Evolutionary conservation across 2,888 invertebrate species (phyloP), one percentile per base, ranked within the genome.

Genomic region (Sipha maydis): DNA sequence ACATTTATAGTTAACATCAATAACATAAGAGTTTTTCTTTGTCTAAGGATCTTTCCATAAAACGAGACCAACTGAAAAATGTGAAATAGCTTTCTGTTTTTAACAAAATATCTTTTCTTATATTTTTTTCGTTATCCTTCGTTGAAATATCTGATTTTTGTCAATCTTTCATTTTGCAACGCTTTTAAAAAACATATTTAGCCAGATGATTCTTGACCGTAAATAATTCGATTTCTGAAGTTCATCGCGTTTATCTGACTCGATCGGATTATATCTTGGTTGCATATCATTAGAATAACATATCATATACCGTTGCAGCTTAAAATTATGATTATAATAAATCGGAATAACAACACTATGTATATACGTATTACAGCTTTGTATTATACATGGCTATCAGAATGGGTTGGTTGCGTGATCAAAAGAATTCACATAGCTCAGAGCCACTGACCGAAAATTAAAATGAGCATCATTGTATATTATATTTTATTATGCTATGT

Each of bases 11-110:
- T 34, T 61, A 48, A 28, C n/a, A 61, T n/a, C 83, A 73, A 73
- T 83, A 11, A 56, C 82, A n/a, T 54, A 83, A 54, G 54, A 48
- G 83, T 83, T 83, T 41, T 28, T 69, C 82, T 82, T 69, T 69
- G 28, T 25, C 69, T 17, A 31, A 69, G 41, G 82, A 82, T 41
- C n/a, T 31, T 11, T 41, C 21, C 21, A 11, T 28, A 11, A 31
- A 48, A 25, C 17, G 2, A 73, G 19, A 73, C 3, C 1, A 41
- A 3, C 67, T 67, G 34, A 21, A 48, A 21, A 48, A 69, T 48
- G 41, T 21, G 31, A 41, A 19, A 21, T 11, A 17, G 82, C 1
- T 28, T 82, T 82, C 41, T 28, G 5, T 5, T 41, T 31, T 69
- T 19, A 14, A 69, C 41, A 41, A 80, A 80, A 80, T 67, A 31